phyloP scores from a whole-genome alignment of 92 coral and sea anemone genomes.

The Meandrina meandrites region DNA sequence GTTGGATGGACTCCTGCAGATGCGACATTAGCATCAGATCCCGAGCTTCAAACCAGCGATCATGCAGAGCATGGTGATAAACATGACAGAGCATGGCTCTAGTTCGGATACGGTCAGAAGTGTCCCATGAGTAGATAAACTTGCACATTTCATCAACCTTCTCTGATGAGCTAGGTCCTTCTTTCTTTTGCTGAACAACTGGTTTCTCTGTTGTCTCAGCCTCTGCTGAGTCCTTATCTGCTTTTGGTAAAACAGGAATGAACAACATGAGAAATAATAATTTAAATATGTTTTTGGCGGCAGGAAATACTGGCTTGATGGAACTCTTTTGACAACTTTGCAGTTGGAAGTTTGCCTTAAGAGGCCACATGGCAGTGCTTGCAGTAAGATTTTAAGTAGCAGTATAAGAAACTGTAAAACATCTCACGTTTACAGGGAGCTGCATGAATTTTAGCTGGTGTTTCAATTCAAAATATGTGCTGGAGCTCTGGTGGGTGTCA shows the following conservation, averaged over 20 bases:
- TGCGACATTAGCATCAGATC: slow-evolving; percentile 98
- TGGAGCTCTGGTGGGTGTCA: no score
- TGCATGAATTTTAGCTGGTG: no score
- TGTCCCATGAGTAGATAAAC: slow-evolving; percentile 93
- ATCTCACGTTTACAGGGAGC: no score
- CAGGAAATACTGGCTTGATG: neutral
- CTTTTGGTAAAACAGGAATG: neutral
- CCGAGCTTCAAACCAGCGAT: slow-evolving; percentile 96
- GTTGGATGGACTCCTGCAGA: slow-evolving; percentile 90
- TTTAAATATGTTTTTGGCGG: no score
- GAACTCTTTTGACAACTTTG: no score
- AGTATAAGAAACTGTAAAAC: no score
- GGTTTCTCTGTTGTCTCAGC: slow-evolving; percentile 38
- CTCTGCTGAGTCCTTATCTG: slow-evolving; percentile 36
- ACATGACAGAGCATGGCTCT: slow-evolving; percentile 98
- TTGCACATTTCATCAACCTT: slow-evolving; percentile 81
- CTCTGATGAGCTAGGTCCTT: slow-evolving; percentile 60
- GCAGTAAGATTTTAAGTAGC: no score
- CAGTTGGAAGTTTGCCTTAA: no score
- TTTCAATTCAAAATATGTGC: no score
- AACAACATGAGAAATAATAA: no score
- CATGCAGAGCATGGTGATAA: slow-evolving; percentile 90
- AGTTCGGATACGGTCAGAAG: slow-evolving; percentile 93
- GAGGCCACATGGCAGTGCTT: no score
- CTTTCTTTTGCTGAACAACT: slow-evolving; percentile 25